Percentiles rank a stretch among this genome's conserved stretches.
Conservation (phyloP, 30 jellyfish, hydroid and myxozoan genomes). For the Aurelia aurita region DNA sequence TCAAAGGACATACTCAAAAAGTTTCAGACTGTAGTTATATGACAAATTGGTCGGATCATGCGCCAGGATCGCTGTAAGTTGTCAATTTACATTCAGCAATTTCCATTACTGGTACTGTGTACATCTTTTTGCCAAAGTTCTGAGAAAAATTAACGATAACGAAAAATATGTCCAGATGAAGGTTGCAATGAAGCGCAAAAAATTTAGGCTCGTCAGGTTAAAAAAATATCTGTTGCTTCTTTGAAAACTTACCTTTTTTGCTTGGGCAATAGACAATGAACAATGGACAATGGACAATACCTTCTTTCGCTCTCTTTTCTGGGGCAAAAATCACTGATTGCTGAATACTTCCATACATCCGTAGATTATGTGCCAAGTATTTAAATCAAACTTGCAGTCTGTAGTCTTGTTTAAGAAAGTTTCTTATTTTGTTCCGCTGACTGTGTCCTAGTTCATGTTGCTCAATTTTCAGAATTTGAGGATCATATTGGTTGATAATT, state of each 20-base stretch:
- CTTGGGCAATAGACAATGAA: too few species aligned
- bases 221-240: background rate
- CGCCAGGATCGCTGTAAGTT: slow-evolving; percentile 55
- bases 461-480: background rate
- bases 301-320: background rate
- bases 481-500: background rate
- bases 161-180: too few species aligned
- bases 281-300: background rate
- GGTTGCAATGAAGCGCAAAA: too few species aligned
- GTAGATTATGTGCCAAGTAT: background rate
- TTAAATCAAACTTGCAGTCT: background rate
- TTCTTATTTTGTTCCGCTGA: background rate
- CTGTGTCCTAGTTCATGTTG: background rate
- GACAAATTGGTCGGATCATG: slow-evolving; percentile 15
- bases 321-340: too few species aligned
- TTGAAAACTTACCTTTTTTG: background rate
- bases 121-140: too few species aligned
- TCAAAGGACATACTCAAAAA: slow-evolving; percentile 73
- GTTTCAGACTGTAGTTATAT: slow-evolving; percentile 77
- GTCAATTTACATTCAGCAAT: too few species aligned
- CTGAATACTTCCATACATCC: background rate
- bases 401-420: background rate
- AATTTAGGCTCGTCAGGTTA: too few species aligned
- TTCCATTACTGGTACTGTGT: too few species aligned
- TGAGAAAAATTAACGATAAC: too few species aligned